A percentile compares a stretch with the other conserved stretches of the same genome.
Conservation (phyloP, 2,888 invertebrate genomes). For the Schrankia costaestrigalis region DNA sequence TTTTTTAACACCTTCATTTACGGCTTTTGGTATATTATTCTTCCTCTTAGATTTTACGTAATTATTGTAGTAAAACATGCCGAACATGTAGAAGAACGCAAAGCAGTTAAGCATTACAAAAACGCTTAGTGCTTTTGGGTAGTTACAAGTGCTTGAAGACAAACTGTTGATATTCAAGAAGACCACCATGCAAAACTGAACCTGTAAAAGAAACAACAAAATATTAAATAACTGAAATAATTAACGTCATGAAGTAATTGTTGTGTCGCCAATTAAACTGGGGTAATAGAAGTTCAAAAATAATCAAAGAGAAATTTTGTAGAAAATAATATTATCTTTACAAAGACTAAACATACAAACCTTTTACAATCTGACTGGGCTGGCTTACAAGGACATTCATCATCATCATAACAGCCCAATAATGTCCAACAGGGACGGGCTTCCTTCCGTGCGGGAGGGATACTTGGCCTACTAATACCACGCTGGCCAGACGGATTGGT, state of each 20-base stretch:
- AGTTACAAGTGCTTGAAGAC: conserved; percentile 80
- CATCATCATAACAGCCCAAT: too few species aligned
- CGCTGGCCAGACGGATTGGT: too few species aligned
- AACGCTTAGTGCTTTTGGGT: conserved; percentile 81
- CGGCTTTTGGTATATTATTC: neutral
- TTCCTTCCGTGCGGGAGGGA: too few species aligned
- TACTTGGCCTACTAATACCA: too few species aligned
- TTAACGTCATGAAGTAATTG: too few species aligned
- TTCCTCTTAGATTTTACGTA: conserved; percentile 61
- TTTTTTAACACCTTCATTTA: too few species aligned
- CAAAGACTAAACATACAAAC: neutral
- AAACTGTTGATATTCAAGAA: conserved; percentile 81
- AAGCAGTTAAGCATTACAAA: conserved; percentile 82
- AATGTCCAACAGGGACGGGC: too few species aligned
- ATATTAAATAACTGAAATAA: neutral
- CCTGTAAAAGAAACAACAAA: conserved; percentile 56
- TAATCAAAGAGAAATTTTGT: neutral
- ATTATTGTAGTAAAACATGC: conserved; percentile 83
- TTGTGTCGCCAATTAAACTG: too few species aligned
- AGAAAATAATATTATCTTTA: neutral
- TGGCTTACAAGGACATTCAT: too few species aligned
- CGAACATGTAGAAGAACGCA: conserved; percentile 86
- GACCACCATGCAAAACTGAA: conserved; percentile 85
- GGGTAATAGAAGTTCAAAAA: too few species aligned
- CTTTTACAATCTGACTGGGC: neutral